Percentiles rank a stretch among this genome's conserved stretches.
Conservation (phyloP, 2,113 vertebrate genomes). For the Siniperca chuatsi region DNA sequence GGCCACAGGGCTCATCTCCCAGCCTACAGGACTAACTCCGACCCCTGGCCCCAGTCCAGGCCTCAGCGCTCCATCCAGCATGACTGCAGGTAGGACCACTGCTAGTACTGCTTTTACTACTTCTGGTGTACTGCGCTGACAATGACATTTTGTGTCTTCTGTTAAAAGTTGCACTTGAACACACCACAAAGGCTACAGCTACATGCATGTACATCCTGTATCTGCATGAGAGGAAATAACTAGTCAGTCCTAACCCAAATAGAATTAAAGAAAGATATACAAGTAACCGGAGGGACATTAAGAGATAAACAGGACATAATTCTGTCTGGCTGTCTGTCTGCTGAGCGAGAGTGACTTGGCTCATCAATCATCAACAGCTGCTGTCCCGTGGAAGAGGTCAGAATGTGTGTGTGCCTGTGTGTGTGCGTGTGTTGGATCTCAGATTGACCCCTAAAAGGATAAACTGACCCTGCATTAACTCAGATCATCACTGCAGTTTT, state of each 20-base stretch:
- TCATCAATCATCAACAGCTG: conserved; percentile 63
- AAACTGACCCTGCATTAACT: conserved; percentile 40
- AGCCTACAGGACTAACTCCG: conserved; percentile 48
- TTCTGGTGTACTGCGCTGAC: not conserved
- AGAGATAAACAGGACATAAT: conserved; percentile 20
- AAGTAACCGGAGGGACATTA: conserved; percentile 20
- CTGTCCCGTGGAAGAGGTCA: conserved; percentile 46
- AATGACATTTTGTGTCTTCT: not conserved
- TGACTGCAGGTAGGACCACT: conserved; percentile 56
- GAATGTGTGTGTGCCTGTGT: not conserved
- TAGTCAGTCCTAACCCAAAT: not conserved
- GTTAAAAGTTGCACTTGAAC: not conserved
- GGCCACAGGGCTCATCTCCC: conserved; percentile 43
- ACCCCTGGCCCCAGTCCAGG: conserved; percentile 33
- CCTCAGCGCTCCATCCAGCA: conserved; percentile 30
- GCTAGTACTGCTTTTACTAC: not conserved
- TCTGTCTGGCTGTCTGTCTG: conserved; percentile 37
- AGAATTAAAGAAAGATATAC: not conserved
- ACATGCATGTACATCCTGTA: not conserved
- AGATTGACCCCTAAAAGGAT: conserved; percentile 48
- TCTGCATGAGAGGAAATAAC: not conserved
- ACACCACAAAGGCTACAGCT: not conserved
- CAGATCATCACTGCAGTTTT: conserved; percentile 32
- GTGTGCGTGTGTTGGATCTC: conserved; percentile 3
- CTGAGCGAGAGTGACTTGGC: conserved; percentile 50